These are phyloP conservation scores for Ahaetulla prasina DNA, from an alignment of 2,113 vertebrate genomes.

Conservation along the genomic window DNA sequence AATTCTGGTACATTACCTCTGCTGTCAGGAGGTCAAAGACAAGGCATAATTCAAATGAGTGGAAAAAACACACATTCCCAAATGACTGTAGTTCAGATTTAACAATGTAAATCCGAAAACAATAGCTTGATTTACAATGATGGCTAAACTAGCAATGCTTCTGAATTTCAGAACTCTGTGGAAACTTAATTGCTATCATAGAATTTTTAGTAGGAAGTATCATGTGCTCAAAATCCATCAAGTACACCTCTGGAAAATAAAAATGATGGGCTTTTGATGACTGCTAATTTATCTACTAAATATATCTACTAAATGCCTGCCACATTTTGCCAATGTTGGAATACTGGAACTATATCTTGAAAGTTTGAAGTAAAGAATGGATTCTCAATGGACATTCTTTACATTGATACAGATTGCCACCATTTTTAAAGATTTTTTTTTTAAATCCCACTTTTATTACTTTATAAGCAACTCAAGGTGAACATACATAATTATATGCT, in stretches of 20 bases:
- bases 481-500: not conserved
- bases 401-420: too few relatives aligned
- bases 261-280: not conserved
- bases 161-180: not conserved
- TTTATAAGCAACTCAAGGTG: not conserved
- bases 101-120: not conserved
- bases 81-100: not conserved
- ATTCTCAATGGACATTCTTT: not conserved
- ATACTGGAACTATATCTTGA: not conserved
- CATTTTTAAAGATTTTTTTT: not conserved
- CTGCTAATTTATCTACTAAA: not conserved
- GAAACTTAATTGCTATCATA: not conserved
- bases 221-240: not conserved
- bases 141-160: not conserved
- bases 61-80: not conserved
- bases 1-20: not conserved
- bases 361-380: not conserved
- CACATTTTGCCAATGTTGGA: not conserved
- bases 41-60: conserved; percentile 7
- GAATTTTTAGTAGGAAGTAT: not conserved
- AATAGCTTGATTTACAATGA: not conserved
- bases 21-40: conserved; percentile 9
- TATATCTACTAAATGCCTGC: not conserved
- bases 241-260: not conserved
- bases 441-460: not conserved